Base-by-base conservation (phyloP, 92 coral and sea anemone species). In the Epizoanthus fatuus region DNA sequence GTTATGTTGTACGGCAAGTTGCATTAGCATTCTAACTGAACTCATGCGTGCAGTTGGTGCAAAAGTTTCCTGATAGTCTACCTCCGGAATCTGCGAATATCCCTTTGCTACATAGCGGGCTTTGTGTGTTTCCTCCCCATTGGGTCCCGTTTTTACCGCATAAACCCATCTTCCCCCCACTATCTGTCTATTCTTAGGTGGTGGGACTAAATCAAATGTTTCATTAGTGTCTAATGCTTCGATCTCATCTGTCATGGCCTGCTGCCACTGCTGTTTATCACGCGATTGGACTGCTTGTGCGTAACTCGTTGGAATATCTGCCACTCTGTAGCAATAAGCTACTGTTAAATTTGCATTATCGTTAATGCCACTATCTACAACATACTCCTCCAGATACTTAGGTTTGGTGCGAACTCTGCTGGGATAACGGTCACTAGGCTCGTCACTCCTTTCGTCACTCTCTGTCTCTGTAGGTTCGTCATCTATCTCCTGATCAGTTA, bases 71-170 rank as follows among this genome's bases (percentile, higher is more conserved):
- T 69, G 71, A 40, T 67, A 85, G 13, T 85, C 89, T 12, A 86
- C 51, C 6, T 84, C 81, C 12, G 53, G 69, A 35, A 72, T 63
- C 71, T 86, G 89, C 0, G 89, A 65, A 37, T 80, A 87, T 25
- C 86, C 90, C 63, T 87, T 87, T 29, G 90, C 75, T 51, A 87
- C 86, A 65, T 68, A 87, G 35, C 86, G 63, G n/a, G 90, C 86
- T 63, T 87, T 80, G 56, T 87, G 79, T 19, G 68, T 79, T 70
- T 87, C 86, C 13, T 87, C 86, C 20, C 86, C 86, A 7, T 79
- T 44, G 13, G 53, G 80, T 54, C 84, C 77, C 40, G 19, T 67
- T 79, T 86, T 86, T 12, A 86, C 90, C 16, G 89, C 84, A 47
- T 38, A 22, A 22, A 22, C 25, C 25, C 25, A 22, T 22, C 25